A percentile compares a stretch with the other conserved stretches of the same genome.
phyloP scores from a whole-genome alignment of 1,140 invertebrate species.

The Argopecten irradians region DNA sequence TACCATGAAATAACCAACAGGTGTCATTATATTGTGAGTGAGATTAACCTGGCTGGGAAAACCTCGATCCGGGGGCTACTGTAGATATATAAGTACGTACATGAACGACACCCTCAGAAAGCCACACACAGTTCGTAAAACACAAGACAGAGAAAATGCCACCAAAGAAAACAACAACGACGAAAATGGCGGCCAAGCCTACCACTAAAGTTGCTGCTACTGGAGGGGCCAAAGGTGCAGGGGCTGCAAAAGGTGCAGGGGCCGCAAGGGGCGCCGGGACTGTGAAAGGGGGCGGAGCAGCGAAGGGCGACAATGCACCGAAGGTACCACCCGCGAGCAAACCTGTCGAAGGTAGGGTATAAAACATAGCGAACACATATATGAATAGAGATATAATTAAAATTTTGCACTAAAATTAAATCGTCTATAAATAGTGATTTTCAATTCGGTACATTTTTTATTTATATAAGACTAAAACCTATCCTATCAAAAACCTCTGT shows the following conservation, averaged over 20 bases:
- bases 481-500: no score
- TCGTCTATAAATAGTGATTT: no score
- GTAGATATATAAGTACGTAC: background rate
- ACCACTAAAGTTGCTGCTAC: background rate
- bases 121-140: background rate
- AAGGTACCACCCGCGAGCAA: background rate
- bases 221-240: background rate
- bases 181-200: background rate
- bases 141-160: background rate
- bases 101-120: background rate
- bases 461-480: no score
- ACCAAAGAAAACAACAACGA: background rate
- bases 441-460: no score
- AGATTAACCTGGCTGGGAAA: background rate
- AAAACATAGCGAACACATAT: no score
- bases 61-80: background rate
- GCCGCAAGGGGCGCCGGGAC: background rate
- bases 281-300: background rate
- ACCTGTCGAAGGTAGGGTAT: background rate
- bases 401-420: no score
- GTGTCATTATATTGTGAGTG: background rate
- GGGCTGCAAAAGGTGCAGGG: background rate
- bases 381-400: no score
- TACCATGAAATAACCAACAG: background rate
- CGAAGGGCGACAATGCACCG: background rate